Percentiles rank a stretch among this genome's conserved stretches.
These are phyloP conservation scores for Blera fallax DNA, from an alignment of 2,888 invertebrate species.

Conservation along the genomic window DNA sequence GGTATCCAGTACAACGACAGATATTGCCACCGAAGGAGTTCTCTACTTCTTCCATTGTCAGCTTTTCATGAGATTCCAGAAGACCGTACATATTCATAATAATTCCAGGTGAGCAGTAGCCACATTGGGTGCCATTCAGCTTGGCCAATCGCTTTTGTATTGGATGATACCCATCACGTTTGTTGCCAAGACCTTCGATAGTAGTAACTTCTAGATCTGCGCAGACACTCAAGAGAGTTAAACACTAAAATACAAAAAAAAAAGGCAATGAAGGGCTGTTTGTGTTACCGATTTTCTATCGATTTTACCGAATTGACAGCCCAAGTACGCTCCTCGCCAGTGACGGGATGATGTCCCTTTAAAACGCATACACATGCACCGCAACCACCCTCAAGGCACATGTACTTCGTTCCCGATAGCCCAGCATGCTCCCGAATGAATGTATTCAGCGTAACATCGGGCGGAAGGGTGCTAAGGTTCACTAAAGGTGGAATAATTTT, in stretches of 20 bases:
- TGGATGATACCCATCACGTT: conserved; percentile 86
- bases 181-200: conserved; percentile 88
- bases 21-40: conserved; percentile 90
- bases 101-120: conserved; percentile 90
- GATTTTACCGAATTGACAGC: conserved; percentile 86
- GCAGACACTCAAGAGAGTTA: conserved; percentile 85
- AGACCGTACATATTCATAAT: conserved; percentile 88
- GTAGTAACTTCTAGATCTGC: conserved; percentile 88
- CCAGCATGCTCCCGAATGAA: conserved; percentile 84
- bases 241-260: conserved; percentile 82
- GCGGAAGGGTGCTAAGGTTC: conserved; percentile 78
- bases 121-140: conserved; percentile 88
- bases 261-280: neutral
- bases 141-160: conserved; percentile 86
- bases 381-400: conserved; percentile 88
- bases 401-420: conserved; percentile 85
- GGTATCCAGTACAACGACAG: conserved; percentile 91
- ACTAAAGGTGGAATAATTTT: conserved; percentile 71
- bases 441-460: conserved; percentile 83
- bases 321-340: conserved; percentile 78
- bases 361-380: conserved; percentile 84
- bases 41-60: conserved; percentile 87
- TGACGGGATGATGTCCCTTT: conserved; percentile 77
- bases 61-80: conserved; percentile 81
- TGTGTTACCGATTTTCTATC: neutral